Base-by-base conservation (phyloP, 1,140 invertebrate genomes). In the Solenopsis invicta region DNA sequence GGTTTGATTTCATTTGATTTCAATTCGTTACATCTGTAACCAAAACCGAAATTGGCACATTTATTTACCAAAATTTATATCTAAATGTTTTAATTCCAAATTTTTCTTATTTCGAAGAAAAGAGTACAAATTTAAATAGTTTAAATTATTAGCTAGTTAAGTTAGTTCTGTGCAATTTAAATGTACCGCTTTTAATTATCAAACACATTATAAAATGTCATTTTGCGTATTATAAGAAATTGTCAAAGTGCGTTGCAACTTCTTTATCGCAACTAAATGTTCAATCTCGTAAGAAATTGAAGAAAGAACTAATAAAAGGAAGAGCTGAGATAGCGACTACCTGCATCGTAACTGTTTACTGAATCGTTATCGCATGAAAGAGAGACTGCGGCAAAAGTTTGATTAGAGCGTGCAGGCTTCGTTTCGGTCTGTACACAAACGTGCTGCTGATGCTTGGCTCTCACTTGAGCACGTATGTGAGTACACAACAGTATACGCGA, bases 311-410 rank as follows among this genome's bases (percentile, higher is more conserved):
- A 24, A 41, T 41, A 41, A 41, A 66, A 13, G 16, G 61, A 74
- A 74, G 37, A 74, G 67, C 18, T 45, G 12, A 71, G 76, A 50
- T 66, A 69, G 45, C 18, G 24, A 62, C 18, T 78, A 78, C 59
- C 74, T 85, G 72, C 59, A 85, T 85, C 62, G 77, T 52, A 80
- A 52, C 76, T 82, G 77, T 86, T 86, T 81, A 72, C 76, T 61
- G 77, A 86, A 80, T 81, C 77, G 64, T 86, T 86, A 86, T 86
- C 64, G 24, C 77, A 48, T 71, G 18, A 86, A 77, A 41, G 59
- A 78, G 78, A 67, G 29, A 71, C 62, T 50, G 66, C 64, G 34
- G 54, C 45, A 71, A 82, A 86, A 81, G 77, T 86, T 86, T 81
- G 85, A 86, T 86, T 69, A 82, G 77, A 72, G 41, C 45, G 66